Percentiles rank a stretch among this genome's conserved stretches.
These are phyloP conservation scores for Dorcus parallelipipedus DNA, from an alignment of 2,888 invertebrate genomes.

Conservation along the genomic window DNA sequence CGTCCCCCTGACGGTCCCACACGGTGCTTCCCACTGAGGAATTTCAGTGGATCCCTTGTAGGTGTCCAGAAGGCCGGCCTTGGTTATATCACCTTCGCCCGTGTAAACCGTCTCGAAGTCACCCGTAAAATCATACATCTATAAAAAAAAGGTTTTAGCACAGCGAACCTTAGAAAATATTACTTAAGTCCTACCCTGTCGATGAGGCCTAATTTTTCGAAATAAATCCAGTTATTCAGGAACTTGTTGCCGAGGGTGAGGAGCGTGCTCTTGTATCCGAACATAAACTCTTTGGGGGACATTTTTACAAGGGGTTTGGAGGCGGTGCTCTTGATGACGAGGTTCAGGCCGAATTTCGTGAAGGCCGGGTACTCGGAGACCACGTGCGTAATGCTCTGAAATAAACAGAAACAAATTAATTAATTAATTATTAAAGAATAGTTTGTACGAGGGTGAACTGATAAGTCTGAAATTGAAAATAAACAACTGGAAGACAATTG, in stretches of 20 bases:
- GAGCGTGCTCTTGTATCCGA: conserved; percentile 78
- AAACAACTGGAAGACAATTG: too few species aligned
- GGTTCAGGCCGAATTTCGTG: conserved; percentile 66
- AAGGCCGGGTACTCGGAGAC: conserved; percentile 64
- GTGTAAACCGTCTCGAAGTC: conserved; percentile 78
- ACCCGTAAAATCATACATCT: conserved; percentile 84
- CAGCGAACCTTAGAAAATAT: neutral
- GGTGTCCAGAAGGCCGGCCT: conserved; percentile 71
- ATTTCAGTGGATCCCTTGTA: conserved; percentile 70
- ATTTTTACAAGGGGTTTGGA: conserved; percentile 70
- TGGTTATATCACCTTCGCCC: conserved; percentile 59
- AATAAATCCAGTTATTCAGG: conserved; percentile 80
- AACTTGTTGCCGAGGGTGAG: conserved; percentile 81
- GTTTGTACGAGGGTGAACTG: too few species aligned
- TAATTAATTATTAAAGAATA: too few species aligned
- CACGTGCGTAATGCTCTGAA: conserved; percentile 79
- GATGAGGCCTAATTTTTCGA: conserved; percentile 83
- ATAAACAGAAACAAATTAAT: conserved; percentile 18
- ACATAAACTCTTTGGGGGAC: conserved; percentile 86
- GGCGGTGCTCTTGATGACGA: conserved; percentile 65
- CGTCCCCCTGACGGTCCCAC: conserved; percentile 71
- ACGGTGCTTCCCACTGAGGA: conserved; percentile 75
- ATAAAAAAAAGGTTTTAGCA: conserved; percentile 22
- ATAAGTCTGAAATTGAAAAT: too few species aligned
- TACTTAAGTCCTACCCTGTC: conserved; percentile 65